A percentile compares a stretch with the other conserved stretches of the same genome.
Conservation (phyloP, 2,113 vertebrate species). For the Paratilapia polleni region DNA sequence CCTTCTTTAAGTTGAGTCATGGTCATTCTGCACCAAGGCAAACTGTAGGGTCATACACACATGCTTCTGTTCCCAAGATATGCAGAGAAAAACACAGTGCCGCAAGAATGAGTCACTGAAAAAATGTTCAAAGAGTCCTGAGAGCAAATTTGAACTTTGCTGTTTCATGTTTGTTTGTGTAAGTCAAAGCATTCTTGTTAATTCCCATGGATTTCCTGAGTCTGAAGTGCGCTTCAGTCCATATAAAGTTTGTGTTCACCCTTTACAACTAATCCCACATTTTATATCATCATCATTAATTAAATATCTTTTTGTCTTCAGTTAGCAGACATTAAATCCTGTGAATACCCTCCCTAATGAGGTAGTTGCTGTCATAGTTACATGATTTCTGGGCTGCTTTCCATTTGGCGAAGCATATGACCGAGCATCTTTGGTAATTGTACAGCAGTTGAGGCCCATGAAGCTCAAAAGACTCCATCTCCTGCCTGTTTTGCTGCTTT, state of each 20-base stretch:
- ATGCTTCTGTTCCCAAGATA: constrained; percentile 26
- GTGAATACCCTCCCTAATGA: constrained; percentile 52
- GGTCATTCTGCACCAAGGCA: constrained; percentile 15
- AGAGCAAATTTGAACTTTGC: constrained; percentile 17
- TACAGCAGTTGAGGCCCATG: constrained; percentile 43
- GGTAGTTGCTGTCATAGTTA: constrained; percentile 52
- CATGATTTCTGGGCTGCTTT: constrained; percentile 63
- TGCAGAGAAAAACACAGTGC: not conserved
- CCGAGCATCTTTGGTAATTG: constrained; percentile 48
- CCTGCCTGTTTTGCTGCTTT: constrained; percentile 16
- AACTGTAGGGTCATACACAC: constrained; percentile 14
- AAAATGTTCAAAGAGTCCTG: constrained; percentile 4
- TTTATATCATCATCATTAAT: constrained; percentile 36
- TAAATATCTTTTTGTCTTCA: constrained; percentile 35
- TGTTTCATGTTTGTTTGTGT: constrained; percentile 16
- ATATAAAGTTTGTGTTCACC: not conserved
- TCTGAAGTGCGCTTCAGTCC: not conserved
- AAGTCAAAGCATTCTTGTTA: constrained; percentile 20
- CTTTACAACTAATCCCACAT: not conserved
- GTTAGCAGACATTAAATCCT: constrained; percentile 52
- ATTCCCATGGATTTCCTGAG: not conserved
- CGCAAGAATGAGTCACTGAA: constrained; percentile 29
- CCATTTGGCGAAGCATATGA: constrained; percentile 65
- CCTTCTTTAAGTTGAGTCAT: constrained; percentile 40
- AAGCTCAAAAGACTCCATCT: constrained; percentile 20